These are phyloP conservation scores for Oxyura jamaicensis DNA, from an alignment of 2,113 vertebrate genomes.

Conservation along the genomic window DNA sequence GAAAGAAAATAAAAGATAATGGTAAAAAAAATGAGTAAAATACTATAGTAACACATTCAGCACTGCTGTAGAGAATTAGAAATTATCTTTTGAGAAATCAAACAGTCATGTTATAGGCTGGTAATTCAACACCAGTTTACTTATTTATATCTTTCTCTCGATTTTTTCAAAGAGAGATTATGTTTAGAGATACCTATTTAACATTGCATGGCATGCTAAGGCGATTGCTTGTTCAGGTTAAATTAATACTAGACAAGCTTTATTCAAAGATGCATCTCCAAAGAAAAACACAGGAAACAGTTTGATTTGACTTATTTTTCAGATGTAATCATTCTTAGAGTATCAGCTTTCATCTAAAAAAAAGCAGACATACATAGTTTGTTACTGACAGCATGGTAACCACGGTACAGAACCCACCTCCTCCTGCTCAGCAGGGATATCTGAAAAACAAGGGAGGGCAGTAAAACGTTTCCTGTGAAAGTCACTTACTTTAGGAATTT, in stretches of 20 bases:
- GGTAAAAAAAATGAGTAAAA: neutral
- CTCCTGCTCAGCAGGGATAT: accelerated
- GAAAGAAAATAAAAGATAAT: neutral
- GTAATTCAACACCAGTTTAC: neutral
- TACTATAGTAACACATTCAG: neutral
- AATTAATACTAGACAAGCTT: conserved; percentile 24
- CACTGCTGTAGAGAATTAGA: neutral
- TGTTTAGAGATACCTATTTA: neutral
- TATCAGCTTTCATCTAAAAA: neutral
- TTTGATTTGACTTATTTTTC: neutral
- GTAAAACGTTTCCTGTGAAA: neutral
- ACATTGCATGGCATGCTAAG: neutral
- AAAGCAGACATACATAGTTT: neutral
- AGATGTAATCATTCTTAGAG: neutral
- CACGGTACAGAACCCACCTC: neutral
- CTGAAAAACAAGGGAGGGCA: neutral
- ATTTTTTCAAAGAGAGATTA: neutral
- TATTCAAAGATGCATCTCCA: neutral
- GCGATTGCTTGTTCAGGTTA: neutral
- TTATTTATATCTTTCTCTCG: neutral
- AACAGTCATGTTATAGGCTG: neutral
- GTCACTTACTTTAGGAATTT: neutral
- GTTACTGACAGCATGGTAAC: neutral
- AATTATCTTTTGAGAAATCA: neutral
- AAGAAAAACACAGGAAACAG: neutral